phyloP scores from a whole-genome alignment of 1,140 invertebrate species.

The Saccostrea glomerata region DNA sequence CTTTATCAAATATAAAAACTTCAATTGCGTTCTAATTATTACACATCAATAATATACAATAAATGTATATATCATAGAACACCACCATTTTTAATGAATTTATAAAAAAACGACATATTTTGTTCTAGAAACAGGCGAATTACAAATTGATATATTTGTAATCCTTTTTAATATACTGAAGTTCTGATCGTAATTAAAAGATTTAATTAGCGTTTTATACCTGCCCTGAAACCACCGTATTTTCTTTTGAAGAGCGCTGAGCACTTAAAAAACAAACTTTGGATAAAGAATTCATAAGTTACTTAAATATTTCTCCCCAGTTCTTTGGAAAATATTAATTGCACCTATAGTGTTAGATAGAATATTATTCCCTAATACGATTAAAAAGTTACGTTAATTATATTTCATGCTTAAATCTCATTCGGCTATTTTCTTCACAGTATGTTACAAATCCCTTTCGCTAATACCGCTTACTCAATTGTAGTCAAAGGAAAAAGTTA shows the following conservation, averaged over 20 bases:
- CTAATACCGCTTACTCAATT: constrained; percentile 19
- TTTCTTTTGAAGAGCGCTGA: not conserved
- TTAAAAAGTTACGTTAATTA: constrained; percentile 39
- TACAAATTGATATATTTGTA: not conserved
- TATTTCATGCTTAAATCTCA: constrained; percentile 9
- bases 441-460: constrained; percentile 1
- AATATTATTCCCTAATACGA: constrained; percentile 19
- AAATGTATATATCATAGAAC: too few relatives aligned
- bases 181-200: constrained; percentile 13
- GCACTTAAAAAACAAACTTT: not conserved
- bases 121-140: not conserved
- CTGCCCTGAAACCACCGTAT: not conserved
- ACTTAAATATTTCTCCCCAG: not conserved
- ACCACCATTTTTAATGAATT: too few relatives aligned
- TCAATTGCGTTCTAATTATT: too few relatives aligned
- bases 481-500: constrained; percentile 28
- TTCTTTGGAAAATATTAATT: not conserved
- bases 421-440: constrained; percentile 1
- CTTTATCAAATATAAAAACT: too few relatives aligned
- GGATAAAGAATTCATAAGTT: not conserved
- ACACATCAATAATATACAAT: too few relatives aligned
- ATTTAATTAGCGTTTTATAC: not conserved
- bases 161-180: not conserved
- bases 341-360: not conserved
- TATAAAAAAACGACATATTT: too few relatives aligned